Evolutionary conservation across 2,797 vertebrate species (phyloP), one percentile per base, ranked within the genome.

Genomic region (Lepilemur ruficaudatus): DNA sequence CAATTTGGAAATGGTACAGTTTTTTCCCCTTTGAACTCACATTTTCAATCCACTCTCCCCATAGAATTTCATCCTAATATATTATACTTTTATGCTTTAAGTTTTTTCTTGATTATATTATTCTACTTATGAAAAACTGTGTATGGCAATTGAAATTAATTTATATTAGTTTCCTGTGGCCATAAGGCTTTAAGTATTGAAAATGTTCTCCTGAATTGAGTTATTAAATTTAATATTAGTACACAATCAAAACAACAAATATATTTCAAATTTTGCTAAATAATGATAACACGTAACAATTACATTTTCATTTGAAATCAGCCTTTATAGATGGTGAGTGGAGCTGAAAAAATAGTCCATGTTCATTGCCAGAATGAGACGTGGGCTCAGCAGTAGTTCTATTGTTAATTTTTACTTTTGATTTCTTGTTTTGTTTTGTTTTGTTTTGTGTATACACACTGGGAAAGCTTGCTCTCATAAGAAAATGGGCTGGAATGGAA

Each of bases 121-220:
- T 81, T 91, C 50, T 87, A 17, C 28, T 76, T 55, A 70, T 83
- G 35, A 95, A 48, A 93, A 95, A 75, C 83, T 85, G 9, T 50
- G 5, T 76, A 5, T 48, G 55, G 43, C 28, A 15, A 28, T 50
- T 63, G 38, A 89, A 90, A 72, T 70, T n/a, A 67, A 80, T 94
- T 89, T 79, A 20, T 88, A 94, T 83, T 72, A 38, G 55, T 87
- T 86, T 57, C 43, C 63, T 61, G 4, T 57, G 43, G 15, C 35
- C 48, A 22, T 61, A 78, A 85, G 38, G 18, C 65, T 93, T 17
- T n/a, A 81, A 85, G 22, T 65, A 69, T 48, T 79, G 65, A 93
- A 50, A 83, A 10, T 63, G 1, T 48, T 75, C 50, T 35, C 57
- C 41, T 46, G 7, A 69, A 23, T 61, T 78, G 35, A 48, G 57